phyloP scores from a whole-genome alignment of 2,888 invertebrate genomes.

The Rosalia funebris region DNA sequence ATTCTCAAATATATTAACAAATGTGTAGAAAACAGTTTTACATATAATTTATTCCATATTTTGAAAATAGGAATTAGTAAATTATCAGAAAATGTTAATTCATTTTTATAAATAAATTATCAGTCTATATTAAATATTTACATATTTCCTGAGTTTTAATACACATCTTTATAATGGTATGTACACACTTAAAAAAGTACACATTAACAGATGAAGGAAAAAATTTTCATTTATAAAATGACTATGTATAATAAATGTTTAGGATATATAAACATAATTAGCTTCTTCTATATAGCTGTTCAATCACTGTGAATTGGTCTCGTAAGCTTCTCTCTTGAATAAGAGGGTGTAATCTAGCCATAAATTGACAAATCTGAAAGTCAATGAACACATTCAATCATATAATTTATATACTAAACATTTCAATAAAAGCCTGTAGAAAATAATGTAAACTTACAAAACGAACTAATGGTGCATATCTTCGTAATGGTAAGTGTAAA shows the following conservation, averaged over 20 bases:
- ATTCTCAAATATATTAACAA: neutral
- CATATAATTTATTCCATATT: neutral
- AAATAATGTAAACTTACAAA: conserved; percentile 33
- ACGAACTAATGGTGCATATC: conserved; percentile 32
- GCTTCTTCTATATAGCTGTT: conserved; percentile 12
- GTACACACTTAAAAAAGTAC: too few relatives aligned
- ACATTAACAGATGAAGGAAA: too few relatives aligned
- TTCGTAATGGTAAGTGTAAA: conserved; percentile 24
- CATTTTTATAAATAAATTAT: too few relatives aligned
- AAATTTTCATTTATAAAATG: too few relatives aligned
- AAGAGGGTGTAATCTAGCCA: conserved; percentile 39
- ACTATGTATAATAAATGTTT: too few relatives aligned
- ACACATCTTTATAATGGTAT: too few relatives aligned
- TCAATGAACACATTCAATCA: conserved; percentile 9
- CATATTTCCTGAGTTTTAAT: too few relatives aligned
- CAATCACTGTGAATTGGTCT: conserved; percentile 32
- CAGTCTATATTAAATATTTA: too few relatives aligned
- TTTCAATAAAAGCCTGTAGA: neutral
- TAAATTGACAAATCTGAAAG: conserved; percentile 40
- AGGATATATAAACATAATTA: too few relatives aligned
- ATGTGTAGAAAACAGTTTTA: neutral
- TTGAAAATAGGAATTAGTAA: neutral
- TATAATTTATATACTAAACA: neutral
- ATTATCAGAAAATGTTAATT: too few relatives aligned
- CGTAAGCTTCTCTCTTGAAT: conserved; percentile 34